phyloP scores from a whole-genome alignment of 2,797 vertebrate genomes.

The Phrynocephalus guinanensis region DNA sequence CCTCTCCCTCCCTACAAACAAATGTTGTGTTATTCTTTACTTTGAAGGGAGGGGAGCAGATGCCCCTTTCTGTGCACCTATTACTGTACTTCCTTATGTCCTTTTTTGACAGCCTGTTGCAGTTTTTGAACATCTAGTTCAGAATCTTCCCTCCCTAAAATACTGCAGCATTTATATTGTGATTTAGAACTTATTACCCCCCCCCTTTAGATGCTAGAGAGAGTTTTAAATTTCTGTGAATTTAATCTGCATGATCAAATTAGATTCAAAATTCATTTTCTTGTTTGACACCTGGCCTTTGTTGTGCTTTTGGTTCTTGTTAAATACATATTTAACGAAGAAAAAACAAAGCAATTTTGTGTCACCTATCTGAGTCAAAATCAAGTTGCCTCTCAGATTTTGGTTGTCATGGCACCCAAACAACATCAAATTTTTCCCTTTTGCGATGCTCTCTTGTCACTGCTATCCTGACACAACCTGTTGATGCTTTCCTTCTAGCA shows the following conservation, averaged over 20 bases:
- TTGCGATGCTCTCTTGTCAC: slow-evolving; percentile 44
- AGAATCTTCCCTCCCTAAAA: neutral
- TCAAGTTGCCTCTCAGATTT: slow-evolving; percentile 69
- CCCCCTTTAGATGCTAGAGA: neutral
- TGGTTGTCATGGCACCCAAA: slow-evolving; percentile 74
- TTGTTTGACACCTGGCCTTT: neutral
- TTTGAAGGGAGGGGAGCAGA: neutral
- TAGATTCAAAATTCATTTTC: neutral
- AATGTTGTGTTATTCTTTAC: neutral
- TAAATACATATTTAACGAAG: neutral
- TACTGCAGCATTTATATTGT: neutral
- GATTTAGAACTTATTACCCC: neutral
- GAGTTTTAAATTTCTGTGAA: neutral
- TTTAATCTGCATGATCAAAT: neutral
- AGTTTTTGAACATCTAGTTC: neutral
- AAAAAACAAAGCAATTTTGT: slow-evolving; percentile 3
- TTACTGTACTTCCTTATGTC: neutral
- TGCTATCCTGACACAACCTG: slow-evolving; percentile 31
- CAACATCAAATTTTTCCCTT: neutral
- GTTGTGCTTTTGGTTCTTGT: neutral
- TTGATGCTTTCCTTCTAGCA: slow-evolving; percentile 35
- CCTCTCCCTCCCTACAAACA: neutral
- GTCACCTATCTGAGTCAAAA: slow-evolving; percentile 40
- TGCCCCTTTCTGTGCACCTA: neutral
- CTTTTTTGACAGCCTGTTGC: neutral